Conservation (phyloP, 92 coral and sea anemone species). For the Actinostola sp. region DNA sequence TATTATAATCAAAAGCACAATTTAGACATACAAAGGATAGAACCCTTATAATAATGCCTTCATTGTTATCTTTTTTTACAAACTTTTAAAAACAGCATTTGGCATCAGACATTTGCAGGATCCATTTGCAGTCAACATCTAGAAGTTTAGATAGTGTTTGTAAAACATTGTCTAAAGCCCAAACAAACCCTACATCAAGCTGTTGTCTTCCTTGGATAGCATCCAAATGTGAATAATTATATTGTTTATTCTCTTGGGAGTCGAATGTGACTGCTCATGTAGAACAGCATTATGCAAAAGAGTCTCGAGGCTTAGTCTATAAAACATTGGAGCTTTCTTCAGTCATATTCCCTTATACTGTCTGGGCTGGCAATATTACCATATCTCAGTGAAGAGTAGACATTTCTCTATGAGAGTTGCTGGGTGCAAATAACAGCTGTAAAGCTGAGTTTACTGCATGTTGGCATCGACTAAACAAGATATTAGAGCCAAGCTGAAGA, state of each 20-base stretch:
- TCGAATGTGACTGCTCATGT: neutral
- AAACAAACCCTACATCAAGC: neutral
- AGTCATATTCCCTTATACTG: no score
- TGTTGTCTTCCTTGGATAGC: neutral
- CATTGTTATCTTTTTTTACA: no score
- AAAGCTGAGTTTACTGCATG: neutral
- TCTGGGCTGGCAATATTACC: no score
- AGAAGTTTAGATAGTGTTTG: neutral
- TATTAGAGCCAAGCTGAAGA: neutral
- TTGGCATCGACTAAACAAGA: neutral
- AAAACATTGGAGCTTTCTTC: no score
- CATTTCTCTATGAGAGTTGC: neutral
- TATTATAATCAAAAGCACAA: no score
- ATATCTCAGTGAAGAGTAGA: neutral
- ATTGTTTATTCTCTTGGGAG: neutral
- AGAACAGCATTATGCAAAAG: no score
- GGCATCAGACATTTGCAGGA: no score
- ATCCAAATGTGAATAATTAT: constrained; percentile 3
- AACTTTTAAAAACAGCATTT: no score
- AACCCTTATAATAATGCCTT: no score
- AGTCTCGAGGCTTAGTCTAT: no score
- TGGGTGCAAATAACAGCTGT: neutral
- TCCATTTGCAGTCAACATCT: no score
- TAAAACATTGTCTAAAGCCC: neutral
- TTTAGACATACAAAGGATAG: no score